A percentile compares a stretch with the other conserved stretches of the same genome.
Evolutionary conservation across 1,140 invertebrate genomes (phyloP).

Genomic region (Oscheius sp.): DNA sequence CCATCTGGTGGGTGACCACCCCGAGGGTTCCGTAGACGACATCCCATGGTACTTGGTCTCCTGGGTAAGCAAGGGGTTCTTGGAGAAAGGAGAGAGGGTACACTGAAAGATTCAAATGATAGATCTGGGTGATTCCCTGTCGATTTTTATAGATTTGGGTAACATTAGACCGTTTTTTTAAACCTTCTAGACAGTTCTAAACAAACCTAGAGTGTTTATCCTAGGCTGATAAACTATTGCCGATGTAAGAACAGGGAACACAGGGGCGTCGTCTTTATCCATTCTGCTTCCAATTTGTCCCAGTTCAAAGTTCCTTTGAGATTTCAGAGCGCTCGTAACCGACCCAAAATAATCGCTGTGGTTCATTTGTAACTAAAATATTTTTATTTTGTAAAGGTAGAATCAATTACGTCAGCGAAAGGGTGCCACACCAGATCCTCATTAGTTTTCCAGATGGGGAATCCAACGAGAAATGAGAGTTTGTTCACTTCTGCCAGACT

Average conservation of each 20-base stretch:
- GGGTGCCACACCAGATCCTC: slow-evolving; percentile 28
- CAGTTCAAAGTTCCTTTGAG: slow-evolving; percentile 27
- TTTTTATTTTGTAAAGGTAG: background rate
- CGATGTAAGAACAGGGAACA: background rate
- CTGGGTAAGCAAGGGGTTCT: slow-evolving; percentile 10
- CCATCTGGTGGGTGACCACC: slow-evolving; percentile 14
- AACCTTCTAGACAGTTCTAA: background rate
- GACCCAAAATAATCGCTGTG: slow-evolving; percentile 29
- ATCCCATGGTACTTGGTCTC: slow-evolving; percentile 21
- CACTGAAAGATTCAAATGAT: slow-evolving; percentile 7
- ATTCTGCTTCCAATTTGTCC: slow-evolving; percentile 24
- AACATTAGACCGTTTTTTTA: too few relatives aligned
- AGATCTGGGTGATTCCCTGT: slow-evolving; percentile 12
- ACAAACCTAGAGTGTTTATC: background rate
- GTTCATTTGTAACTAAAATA: slow-evolving; percentile 14
- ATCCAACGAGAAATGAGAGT: slow-evolving; percentile 24
- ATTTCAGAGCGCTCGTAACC: slow-evolving; percentile 23
- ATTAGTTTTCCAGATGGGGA: slow-evolving; percentile 18
- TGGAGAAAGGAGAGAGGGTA: slow-evolving; percentile 22
- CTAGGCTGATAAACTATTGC: slow-evolving; percentile 14
- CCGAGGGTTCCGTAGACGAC: slow-evolving; percentile 22
- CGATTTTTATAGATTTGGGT: slow-evolving; percentile 2
- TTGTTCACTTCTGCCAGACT: slow-evolving; percentile 9
- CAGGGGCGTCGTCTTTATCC: slow-evolving; percentile 18
- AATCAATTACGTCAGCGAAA: background rate